Conservation (phyloP, 2,888 invertebrate genomes). For the Drosophila dives region DNA sequence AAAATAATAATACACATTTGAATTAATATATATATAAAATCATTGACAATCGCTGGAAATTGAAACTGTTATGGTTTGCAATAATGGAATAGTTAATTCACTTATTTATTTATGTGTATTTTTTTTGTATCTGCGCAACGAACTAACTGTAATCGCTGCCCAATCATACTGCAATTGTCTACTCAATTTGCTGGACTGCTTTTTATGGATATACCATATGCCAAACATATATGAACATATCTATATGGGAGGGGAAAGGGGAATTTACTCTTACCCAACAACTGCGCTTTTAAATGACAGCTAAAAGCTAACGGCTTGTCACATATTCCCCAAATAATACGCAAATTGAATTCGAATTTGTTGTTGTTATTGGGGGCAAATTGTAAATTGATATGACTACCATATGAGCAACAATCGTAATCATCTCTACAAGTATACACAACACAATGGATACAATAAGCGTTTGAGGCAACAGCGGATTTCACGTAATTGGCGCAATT, state of each 20-base stretch:
- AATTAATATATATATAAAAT: constrained; percentile 11
- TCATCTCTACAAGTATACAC: constrained; percentile 40
- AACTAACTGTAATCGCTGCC: constrained; percentile 37
- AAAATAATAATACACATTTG: neutral
- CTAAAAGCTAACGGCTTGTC: constrained; percentile 69
- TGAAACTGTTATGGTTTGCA: constrained; percentile 52
- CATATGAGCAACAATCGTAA: constrained; percentile 66
- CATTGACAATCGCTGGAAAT: constrained; percentile 62
- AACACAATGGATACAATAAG: constrained; percentile 39
- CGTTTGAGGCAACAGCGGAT: constrained; percentile 59
- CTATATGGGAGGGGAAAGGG: neutral
- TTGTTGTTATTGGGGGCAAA: constrained; percentile 38
- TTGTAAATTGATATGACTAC: constrained; percentile 69
- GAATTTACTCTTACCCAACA: constrained; percentile 4
- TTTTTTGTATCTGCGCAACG: constrained; percentile 6
- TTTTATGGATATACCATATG: constrained; percentile 13
- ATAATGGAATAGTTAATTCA: constrained; percentile 38
- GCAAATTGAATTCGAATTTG: constrained; percentile 64
- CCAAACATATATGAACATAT: neutral
- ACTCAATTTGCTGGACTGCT: constrained; percentile 54
- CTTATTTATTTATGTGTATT: constrained; percentile 24
- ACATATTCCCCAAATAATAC: constrained; percentile 62
- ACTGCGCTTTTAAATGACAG: constrained; percentile 48
- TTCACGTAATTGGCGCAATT: constrained; percentile 70
- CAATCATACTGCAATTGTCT: constrained; percentile 64